Conservation (phyloP, 35 echinoderm and acorn worm genomes). For the Ophiothrix spiculata region DNA sequence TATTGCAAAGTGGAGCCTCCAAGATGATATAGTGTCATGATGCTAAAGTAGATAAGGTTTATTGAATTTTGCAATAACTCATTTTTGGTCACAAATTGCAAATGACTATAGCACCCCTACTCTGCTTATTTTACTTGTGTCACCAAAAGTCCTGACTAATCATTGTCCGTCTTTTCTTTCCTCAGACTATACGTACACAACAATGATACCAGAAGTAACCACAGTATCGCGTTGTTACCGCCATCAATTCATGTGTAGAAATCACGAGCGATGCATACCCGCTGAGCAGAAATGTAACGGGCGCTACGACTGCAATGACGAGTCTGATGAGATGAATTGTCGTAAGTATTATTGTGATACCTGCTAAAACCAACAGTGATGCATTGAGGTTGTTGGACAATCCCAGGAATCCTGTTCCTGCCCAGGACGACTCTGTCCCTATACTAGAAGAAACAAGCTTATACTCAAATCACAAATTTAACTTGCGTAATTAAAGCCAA, state of each 20-base stretch:
- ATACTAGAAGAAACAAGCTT: no score
- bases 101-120: no score
- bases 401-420: no score
- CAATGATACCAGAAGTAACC: neutral
- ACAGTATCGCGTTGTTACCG: neutral
- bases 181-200: neutral
- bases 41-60: neutral
- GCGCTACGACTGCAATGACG: constrained; percentile 11
- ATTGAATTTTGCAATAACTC: no score
- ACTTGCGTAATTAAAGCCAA: no score
- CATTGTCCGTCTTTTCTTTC: neutral
- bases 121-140: no score
- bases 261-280: neutral
- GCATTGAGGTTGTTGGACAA: no score
- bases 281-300: constrained; percentile 26
- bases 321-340: constrained; percentile 24
- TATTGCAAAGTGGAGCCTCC: neutral
- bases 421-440: no score
- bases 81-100: no score
- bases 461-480: no score
- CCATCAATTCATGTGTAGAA: constrained; percentile 5
- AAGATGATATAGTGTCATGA: neutral
- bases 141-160: no score
- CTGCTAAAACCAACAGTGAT: no score
- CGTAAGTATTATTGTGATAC: constrained; percentile 42